Percentiles rank a stretch among this genome's conserved stretches.
Conservation (phyloP, 2,797 vertebrate species). For the Gymnopithys bicolor region DNA sequence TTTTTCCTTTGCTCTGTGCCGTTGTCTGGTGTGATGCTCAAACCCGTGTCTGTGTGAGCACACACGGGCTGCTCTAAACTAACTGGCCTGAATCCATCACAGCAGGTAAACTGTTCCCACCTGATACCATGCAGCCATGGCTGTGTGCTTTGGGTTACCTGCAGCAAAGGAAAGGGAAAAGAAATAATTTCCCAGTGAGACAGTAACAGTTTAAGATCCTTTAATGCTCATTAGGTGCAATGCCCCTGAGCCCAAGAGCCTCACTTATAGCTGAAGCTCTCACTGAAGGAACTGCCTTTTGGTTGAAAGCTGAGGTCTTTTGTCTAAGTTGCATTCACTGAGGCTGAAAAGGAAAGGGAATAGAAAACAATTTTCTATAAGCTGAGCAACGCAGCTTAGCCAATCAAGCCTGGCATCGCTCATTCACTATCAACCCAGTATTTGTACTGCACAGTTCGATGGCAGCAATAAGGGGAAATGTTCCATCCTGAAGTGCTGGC, state of each 20-base stretch:
- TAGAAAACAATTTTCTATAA: not conserved
- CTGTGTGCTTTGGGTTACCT: not conserved
- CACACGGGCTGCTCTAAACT: not conserved
- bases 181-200: not conserved
- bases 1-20: not conserved
- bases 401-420: not conserved
- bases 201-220: not conserved
- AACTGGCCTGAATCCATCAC: not conserved
- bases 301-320: not conserved
- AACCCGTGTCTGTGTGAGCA: not conserved
- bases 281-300: not conserved
- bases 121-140: rapidly evolving
- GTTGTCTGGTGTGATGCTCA: not conserved
- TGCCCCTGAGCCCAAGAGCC: not conserved
- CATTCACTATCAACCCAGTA: not conserved
- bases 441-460: not conserved
- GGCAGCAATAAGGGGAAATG: conserved; percentile 9
- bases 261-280: rapidly evolving
- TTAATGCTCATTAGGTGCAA: not conserved
- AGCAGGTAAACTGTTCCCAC: not conserved
- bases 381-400: not conserved
- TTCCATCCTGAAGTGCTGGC: not conserved
- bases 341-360: not conserved
- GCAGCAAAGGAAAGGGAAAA: not conserved
- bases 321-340: not conserved